Base-by-base conservation (phyloP, 2,888 invertebrate species). In the Yponomeuta sedellus region DNA sequence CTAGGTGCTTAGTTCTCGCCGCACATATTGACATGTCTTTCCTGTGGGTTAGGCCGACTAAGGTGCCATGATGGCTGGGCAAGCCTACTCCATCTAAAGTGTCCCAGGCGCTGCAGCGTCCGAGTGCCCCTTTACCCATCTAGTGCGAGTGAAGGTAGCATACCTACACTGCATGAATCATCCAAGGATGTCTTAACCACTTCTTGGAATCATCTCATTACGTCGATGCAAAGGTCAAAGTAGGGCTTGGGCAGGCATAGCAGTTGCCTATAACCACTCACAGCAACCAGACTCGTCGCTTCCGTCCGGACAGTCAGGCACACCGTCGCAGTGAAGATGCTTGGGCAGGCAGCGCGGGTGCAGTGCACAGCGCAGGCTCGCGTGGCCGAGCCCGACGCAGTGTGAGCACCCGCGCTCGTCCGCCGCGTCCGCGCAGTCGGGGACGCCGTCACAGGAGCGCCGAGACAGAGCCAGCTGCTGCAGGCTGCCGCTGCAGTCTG, bases 251-350 rank as follows among this genome's bases (percentile, higher is more conserved):
- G 44, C 10, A 44, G 4, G 10, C 11, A 25, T n/a, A n/a, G n/a
- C n/a, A n/a, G n/a, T n/a, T n/a, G n/a, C n/a, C n/a, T n/a, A 64
- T 28, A 28, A 20, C 12, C 44, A 94, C 96, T 94, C 86, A 97
- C 97, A 86, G 79, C 97, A 97, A 72, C 95, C 95, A 74, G 94
- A 92, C 81, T 97, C 97, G 75, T 97, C 97, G 70, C 96, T 95
- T 44, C 95, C 97, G 80, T 97, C 96, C 0, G 96, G 95, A 75
- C 97, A 97, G 83, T 97, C 97, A 0, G 92, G 91, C 66, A 94
- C 94, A 64, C 97, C 97, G 76, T 97, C 97, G 79, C 97, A 97
- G 68, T 95, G 92, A 72, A 95, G 92, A 66, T 92, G 92, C 10
- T 88, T 85, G 0, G 95, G 93, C 70, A 97, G 93, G 79, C 97